A percentile compares a stretch with the other conserved stretches of the same genome.
Evolutionary conservation across 2,888 invertebrate species (phyloP).

Genomic region (Cheilosia variabilis): DNA sequence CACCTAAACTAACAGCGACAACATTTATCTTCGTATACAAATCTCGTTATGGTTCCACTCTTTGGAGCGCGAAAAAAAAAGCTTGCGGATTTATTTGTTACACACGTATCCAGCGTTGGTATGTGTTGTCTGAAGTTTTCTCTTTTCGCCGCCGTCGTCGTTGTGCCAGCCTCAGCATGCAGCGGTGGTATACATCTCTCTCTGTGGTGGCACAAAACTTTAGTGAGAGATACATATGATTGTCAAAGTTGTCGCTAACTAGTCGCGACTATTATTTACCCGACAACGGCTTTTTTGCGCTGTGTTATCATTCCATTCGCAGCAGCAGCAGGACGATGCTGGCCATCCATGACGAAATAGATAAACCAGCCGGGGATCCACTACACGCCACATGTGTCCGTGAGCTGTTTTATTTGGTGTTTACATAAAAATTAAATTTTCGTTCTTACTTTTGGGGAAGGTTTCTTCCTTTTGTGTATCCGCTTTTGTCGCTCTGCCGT

Average conservation of each 20-base stretch:
- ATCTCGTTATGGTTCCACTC: constrained; percentile 62
- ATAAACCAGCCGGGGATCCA: constrained; percentile 31
- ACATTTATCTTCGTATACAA: constrained; percentile 69
- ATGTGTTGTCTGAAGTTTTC: constrained; percentile 27
- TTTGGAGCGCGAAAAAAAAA: constrained; percentile 45
- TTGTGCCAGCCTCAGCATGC: constrained; percentile 44
- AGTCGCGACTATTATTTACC: constrained; percentile 66
- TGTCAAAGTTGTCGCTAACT: constrained; percentile 73
- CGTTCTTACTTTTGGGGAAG: constrained; percentile 49
- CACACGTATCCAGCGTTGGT: constrained; percentile 37
- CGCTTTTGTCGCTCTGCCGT: constrained; percentile 9
- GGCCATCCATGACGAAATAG: constrained; percentile 62
- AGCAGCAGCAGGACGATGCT: constrained; percentile 15
- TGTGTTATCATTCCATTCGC: constrained; percentile 28
- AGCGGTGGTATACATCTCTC: constrained; percentile 7
- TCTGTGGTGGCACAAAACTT: constrained; percentile 35
- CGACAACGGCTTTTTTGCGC: neutral
- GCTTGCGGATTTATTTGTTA: constrained; percentile 64
- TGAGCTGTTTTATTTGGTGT: constrained; percentile 55
- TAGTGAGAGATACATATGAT: constrained; percentile 43
- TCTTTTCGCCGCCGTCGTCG: neutral
- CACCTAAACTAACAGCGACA: constrained; percentile 42
- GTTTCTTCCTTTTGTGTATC: constrained; percentile 14
- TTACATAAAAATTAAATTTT: constrained; percentile 72
- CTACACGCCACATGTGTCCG: constrained; percentile 31